Evolutionary conservation across 2,888 invertebrate species (phyloP).

Genomic region (Pachymerium ferrugineum): DNA sequence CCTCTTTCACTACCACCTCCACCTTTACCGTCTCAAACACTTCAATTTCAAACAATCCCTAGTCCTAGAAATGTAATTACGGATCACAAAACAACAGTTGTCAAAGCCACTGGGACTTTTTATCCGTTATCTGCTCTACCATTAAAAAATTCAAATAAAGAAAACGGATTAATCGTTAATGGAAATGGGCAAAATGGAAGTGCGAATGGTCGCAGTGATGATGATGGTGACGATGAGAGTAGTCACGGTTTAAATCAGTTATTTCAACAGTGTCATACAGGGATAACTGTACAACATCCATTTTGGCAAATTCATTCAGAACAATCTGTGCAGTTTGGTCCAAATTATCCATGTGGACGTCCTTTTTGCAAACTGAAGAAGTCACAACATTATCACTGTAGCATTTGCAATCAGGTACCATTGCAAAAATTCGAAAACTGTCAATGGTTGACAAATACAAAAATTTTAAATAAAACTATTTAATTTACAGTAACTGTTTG

Average conservation of each 20-base stretch:
- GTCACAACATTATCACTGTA: conserved; percentile 72
- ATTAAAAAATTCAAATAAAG: conserved; percentile 24
- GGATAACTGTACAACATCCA: conserved; percentile 28
- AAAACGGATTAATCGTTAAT: conserved; percentile 28
- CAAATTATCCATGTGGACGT: conserved; percentile 63
- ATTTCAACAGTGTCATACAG: background rate
- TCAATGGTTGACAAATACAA: no score
- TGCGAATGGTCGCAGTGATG: background rate
- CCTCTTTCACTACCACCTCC: conserved; percentile 37
- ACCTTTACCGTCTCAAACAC: conserved; percentile 30
- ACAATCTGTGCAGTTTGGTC: conserved; percentile 55
- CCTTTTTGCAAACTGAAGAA: conserved; percentile 75
- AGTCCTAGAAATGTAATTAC: background rate
- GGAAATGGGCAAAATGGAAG: conserved; percentile 16
- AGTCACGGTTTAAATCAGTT: conserved; percentile 5
- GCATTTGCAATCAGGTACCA: conserved; percentile 65
- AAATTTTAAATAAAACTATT: no score
- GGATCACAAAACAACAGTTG: conserved; percentile 52
- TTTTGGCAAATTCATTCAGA: conserved; percentile 37
- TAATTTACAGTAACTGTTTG: background rate
- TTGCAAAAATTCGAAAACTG: no score
- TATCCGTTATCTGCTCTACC: conserved; percentile 68
- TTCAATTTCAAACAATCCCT: background rate
- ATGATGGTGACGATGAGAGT: conserved; percentile 2
- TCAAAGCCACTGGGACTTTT: conserved; percentile 88